phyloP scores from a whole-genome alignment of 2,113 vertebrate genomes.

The Notiomystis cincta region DNA sequence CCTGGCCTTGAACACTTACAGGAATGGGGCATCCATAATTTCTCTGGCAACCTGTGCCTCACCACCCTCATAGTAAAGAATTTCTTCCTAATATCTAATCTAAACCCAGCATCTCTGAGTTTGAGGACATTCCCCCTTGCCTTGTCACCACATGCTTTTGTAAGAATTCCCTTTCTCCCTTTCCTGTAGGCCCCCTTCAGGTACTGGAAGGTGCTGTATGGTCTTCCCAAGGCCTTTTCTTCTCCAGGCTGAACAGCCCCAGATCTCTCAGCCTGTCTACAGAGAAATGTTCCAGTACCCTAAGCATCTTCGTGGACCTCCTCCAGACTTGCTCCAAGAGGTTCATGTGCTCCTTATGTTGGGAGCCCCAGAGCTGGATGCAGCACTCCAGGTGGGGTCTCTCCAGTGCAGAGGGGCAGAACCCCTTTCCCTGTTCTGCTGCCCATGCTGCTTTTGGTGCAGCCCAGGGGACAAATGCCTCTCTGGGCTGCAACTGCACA shows the following conservation, averaged over 20 bases:
- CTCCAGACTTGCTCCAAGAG: background rate
- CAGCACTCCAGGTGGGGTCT: background rate
- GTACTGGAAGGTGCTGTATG: background rate
- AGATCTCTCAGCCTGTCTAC: background rate
- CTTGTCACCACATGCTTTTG: background rate
- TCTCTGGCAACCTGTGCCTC: background rate
- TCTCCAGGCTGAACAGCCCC: background rate
- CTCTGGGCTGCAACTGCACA: background rate
- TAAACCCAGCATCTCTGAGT: background rate
- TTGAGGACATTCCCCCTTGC: background rate
- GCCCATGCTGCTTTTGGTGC: background rate
- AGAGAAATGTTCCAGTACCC: background rate
- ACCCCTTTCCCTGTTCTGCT: background rate
- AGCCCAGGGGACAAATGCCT: rapidly evolving
- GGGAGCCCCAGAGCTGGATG: background rate
- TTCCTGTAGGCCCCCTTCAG: background rate
- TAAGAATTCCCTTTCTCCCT: background rate
- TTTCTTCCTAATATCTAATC: background rate
- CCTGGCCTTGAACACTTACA: background rate
- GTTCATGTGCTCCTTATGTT: too few species aligned
- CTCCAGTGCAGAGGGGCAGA: background rate
- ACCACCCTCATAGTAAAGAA: background rate
- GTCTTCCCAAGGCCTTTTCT: background rate
- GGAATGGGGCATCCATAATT: background rate
- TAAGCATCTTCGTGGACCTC: background rate